Evolutionary conservation across 2,113 vertebrate species (phyloP), one percentile per base, ranked within the genome.

Genomic region (Anser cygnoides): DNA sequence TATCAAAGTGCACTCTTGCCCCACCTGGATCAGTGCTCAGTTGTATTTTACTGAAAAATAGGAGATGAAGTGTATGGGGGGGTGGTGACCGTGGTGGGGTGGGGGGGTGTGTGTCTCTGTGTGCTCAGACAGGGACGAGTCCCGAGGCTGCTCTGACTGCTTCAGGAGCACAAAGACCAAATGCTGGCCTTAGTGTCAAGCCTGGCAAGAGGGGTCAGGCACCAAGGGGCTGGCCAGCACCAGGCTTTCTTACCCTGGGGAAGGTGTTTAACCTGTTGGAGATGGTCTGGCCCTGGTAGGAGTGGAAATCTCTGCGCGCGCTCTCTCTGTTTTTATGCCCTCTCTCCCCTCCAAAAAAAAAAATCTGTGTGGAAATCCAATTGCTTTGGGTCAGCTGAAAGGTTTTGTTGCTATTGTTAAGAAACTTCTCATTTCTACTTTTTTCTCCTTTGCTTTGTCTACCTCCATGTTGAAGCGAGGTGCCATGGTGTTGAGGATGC

Each of bases 11-110:
- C 31, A 62, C 43, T 43, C 61, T 58, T 58, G 44, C 75, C 50
- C 39, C 15, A 16, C 29, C 15, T 3, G n/a, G 58, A 78, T 95
- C 80, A 81, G 83, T 9, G 1, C 37, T 57, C 68, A 86, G 73
- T 59, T 87, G 65, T 83, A 93, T 97, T 97, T 92, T 73, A 55
- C 29, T 91, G 94, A 94, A 82, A 96, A 96, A 90, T 76, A 79
- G 87, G 54, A 33, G 78, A 26, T 59, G 57, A 68, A 50, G 75
- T 43, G 55, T 43, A 52, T 46, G 65, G 54, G 77, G 70, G 44
- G 61, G 59, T 84, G 43, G 3, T 19, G 46, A 21, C 46, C 20
- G 3, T 20, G 20, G 20, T 6, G 46, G 46, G 46, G 19, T 13
- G 49, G 49, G 49, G 49, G 11, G 66, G 62, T 44, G 33, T 4